phyloP scores from a whole-genome alignment of 2,888 invertebrate species.

The Rugalucina vietnamica region DNA sequence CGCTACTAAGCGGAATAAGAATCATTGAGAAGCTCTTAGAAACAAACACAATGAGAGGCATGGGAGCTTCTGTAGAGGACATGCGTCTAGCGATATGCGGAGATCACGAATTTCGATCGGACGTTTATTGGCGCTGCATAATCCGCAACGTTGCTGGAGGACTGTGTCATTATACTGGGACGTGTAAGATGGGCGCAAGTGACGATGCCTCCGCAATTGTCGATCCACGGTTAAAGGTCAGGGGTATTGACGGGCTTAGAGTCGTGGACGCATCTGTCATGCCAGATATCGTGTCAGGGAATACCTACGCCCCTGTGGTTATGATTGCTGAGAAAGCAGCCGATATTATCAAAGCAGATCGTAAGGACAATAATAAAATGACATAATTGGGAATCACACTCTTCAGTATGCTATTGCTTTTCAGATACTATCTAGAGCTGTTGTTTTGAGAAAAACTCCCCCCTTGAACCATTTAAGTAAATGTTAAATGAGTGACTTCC shows the following conservation, averaged over 20 bases:
- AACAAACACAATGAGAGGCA: not conserved
- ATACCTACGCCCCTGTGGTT: slow-evolving; percentile 21
- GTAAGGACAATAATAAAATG: no score
- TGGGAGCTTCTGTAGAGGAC: not conserved
- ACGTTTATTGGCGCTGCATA: not conserved
- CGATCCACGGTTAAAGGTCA: not conserved
- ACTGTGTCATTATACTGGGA: not conserved
- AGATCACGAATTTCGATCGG: not conserved
- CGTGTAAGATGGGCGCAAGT: not conserved
- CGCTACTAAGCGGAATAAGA: slow-evolving; percentile 11
- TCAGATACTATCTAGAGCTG: no score
- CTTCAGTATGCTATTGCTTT: no score
- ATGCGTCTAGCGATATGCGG: not conserved
- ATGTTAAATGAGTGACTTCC: no score
- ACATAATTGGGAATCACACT: no score
- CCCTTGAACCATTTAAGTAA: no score
- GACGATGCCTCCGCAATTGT: not conserved
- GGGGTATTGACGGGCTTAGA: not conserved
- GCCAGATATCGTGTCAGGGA: slow-evolving; percentile 11
- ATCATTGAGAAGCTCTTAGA: not conserved
- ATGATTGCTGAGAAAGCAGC: slow-evolving; percentile 29
- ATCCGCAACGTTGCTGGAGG: not conserved
- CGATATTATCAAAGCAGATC: not conserved
- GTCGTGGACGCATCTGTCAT: not conserved
- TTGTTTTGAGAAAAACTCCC: no score